Conservation (phyloP, 1,140 invertebrate species). For the Tetranychus urticae region DNA sequence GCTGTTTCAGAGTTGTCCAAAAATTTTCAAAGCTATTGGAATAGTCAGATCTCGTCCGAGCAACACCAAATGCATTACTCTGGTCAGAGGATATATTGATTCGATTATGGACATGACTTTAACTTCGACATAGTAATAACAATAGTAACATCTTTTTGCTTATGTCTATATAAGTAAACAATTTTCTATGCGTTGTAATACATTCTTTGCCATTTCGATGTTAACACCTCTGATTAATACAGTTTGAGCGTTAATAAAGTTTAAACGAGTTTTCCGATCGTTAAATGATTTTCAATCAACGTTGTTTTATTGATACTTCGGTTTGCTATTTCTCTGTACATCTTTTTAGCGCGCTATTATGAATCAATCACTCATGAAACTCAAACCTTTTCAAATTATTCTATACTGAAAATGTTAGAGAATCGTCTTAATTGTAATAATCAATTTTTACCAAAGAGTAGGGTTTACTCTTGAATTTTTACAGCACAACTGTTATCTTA, state of each 20-base stretch:
- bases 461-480: too few species aligned
- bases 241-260: constrained; percentile 86
- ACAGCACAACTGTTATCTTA: too few species aligned
- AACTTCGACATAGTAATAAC: constrained; percentile 38
- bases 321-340: constrained; percentile 64
- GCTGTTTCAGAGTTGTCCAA: too few species aligned
- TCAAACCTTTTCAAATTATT: too few species aligned
- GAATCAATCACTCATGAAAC: too few species aligned
- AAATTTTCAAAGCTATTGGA: too few species aligned
- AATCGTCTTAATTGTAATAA: too few species aligned
- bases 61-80: neutral
- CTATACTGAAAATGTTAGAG: too few species aligned
- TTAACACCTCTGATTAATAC: constrained; percentile 37
- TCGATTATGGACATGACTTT: constrained; percentile 18
- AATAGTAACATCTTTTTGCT: constrained; percentile 68
- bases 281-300: constrained; percentile 46
- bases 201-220: constrained; percentile 66
- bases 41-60: too few species aligned
- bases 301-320: constrained; percentile 80
- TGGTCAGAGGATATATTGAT: constrained; percentile 35
- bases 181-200: constrained; percentile 60
- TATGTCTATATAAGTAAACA: constrained; percentile 50
- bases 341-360: neutral
- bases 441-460: too few species aligned
- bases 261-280: constrained; percentile 70